Evolutionary conservation across 2,888 invertebrate species (phyloP), one percentile per base, ranked within the genome.

Genomic region (Dynastes hyllus): DNA sequence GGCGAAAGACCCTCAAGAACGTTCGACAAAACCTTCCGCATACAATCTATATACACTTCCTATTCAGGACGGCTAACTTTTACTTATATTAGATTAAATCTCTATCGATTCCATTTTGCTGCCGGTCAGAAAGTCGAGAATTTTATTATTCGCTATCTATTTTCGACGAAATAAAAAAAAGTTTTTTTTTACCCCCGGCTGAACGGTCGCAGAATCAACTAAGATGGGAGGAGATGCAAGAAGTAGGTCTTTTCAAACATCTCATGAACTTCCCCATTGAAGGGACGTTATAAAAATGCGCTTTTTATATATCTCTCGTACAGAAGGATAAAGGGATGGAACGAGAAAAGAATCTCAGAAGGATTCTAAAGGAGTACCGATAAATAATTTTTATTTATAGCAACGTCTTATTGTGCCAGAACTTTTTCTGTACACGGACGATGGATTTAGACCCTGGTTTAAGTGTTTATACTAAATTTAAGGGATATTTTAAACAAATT

Each of bases 31-130:
- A 45, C 45, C 45, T 8, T 45, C 45, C 45, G 45, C 45, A 8
- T 45, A 45, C 45, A 11, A 45, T 45, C 45, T 45, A 45, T 45
- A 45, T 45, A 45, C 45, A 45, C 45, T 45, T 81, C 80, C 81
- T 78, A 80, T 82, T 79, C 80, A 75, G 50, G 45, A 45, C 45
- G 81, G 81, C 81, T 81, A 81, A 81, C 81, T 81, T 82, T 84
- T 82, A 83, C 84, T 84, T 84, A 83, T 80, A 82, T 82, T 78
- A 81, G 82, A 83, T 83, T 83, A 82, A 84, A 83, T 83, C 82
- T 81, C 71, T 80, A 83, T 82, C 82, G 83, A 83, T 83, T 80
- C 81, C 70, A 67, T 76, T 76, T 45, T 63, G 63, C 40, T 61
- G 67, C 67, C 55, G 69, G 69, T 67, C 67, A 45, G 45, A 77